These are phyloP conservation scores for Bubo scandiacus DNA, from an alignment of 2,113 vertebrate genomes.

Conservation along the genomic window DNA sequence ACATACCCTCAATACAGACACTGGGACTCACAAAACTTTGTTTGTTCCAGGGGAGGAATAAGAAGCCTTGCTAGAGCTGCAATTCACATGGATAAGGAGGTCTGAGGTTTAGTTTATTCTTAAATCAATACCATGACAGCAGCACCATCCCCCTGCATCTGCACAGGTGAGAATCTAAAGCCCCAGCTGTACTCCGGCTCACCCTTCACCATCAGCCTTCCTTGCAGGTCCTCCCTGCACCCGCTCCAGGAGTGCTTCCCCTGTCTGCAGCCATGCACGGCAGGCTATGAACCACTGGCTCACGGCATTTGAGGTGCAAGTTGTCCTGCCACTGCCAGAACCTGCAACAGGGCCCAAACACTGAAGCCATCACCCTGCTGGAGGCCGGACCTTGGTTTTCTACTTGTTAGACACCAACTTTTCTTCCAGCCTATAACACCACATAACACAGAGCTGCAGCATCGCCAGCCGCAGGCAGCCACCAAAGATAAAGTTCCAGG, in stretches of 20 bases:
- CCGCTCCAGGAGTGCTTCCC: not conserved
- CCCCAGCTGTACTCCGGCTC: not conserved
- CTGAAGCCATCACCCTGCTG: too few relatives aligned
- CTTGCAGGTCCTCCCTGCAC: not conserved
- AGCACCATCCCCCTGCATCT: not conserved
- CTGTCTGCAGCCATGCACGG: accelerated
- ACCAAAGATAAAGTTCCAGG: not conserved
- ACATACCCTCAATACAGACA: not conserved
- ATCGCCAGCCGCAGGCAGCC: not conserved
- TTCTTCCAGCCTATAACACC: not conserved
- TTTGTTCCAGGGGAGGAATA: not conserved
- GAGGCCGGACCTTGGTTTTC: not conserved
- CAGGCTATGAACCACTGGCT: not conserved
- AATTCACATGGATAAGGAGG: not conserved
- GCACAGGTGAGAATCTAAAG: not conserved
- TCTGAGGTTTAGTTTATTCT: not conserved
- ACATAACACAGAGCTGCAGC: not conserved
- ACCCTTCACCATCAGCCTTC: not conserved
- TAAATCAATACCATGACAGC: not conserved
- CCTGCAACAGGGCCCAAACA: not conserved
- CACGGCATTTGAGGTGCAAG: not conserved
- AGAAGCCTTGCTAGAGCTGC: not conserved
- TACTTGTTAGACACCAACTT: not conserved
- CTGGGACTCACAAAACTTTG: not conserved
- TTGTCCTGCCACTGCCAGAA: not conserved